Evolutionary conservation across 2,113 vertebrate species (phyloP), one percentile per base, ranked within the genome.

Genomic region (Salvelinus alpinus): DNA sequence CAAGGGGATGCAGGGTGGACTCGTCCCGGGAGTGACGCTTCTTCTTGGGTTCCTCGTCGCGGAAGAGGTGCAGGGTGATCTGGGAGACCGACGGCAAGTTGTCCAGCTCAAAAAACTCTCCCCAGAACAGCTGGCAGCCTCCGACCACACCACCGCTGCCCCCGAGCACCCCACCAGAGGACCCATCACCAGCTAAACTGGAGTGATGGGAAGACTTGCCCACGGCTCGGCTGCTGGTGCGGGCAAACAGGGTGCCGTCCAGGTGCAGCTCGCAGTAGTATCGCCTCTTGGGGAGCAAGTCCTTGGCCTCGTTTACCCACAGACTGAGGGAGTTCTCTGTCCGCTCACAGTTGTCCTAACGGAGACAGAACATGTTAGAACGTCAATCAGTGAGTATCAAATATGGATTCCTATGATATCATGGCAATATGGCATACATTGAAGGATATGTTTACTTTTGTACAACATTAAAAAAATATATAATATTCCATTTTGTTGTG

Each of bases 271-370:
- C 96, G 0, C 95, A 95, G 72, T 95, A 95, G 81, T 96, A 96
- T 4, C 91, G 91, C 0, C 91, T 87, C 29, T 93, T 89, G 1
- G 95, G 88, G 1, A 90, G 87, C 65, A 99, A 89, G 72, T 96
- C 96, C 75, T 97, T 96, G 0, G 93, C 97, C 70, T 99, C 97
- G 2, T 97, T 96, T 24, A 99, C 92, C 96, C 97, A 98, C 67
- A 98, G 91, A 82, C 92, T 95, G 70, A 98, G 78, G 27, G 92
- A 95, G 62, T 95, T 94, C 83, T 98, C 96, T 16, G 93, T 93
- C 29, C 96, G 93, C 77, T 96, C 95, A 1, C 89, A 90, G 81
- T 95, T 97, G 87, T 97, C 96, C 97, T 98, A 87, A 4, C 51
- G 68, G 72, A 18, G 14, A 5, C 51, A 5, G 51, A 54, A 44